These are phyloP conservation scores for Argyra leucocephala DNA, from an alignment of 2,888 invertebrate species.

Conservation along the genomic window DNA sequence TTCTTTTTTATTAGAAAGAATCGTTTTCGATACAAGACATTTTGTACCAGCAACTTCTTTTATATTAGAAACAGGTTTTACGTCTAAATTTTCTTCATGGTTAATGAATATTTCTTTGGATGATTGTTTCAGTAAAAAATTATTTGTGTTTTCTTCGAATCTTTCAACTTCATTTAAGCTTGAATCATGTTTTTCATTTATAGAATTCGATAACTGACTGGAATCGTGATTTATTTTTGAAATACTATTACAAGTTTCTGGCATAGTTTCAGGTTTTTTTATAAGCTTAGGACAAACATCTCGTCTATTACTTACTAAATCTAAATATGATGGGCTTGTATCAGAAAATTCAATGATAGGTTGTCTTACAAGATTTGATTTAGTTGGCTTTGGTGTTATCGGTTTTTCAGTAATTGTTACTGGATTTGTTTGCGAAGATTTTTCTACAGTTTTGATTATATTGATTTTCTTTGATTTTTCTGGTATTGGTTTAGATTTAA, in stretches of 20 bases:
- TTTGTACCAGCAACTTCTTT: not conserved
- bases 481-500: not conserved
- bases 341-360: not conserved
- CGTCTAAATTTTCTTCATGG: not conserved
- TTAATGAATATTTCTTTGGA: not conserved
- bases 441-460: not conserved
- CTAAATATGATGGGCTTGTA: not conserved
- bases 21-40: not conserved
- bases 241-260: not conserved
- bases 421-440: not conserved
- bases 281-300: not conserved
- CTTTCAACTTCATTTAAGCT: not conserved
- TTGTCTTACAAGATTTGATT: not conserved
- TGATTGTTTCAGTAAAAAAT: not conserved
- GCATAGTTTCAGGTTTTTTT: conserved; percentile 3
- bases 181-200: too few species aligned
- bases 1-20: not conserved
- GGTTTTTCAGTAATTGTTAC: not conserved
- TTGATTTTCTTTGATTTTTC: not conserved
- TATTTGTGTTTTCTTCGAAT: too few species aligned
- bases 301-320: not conserved
- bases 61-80: not conserved
- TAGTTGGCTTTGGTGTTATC: not conserved
- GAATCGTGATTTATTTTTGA: not conserved
- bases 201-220: not conserved